A percentile compares a stretch with the other conserved stretches of the same genome.
These are phyloP conservation scores for Myzus persicae DNA, from an alignment of 1,140 invertebrate genomes.

Conservation along the genomic window DNA sequence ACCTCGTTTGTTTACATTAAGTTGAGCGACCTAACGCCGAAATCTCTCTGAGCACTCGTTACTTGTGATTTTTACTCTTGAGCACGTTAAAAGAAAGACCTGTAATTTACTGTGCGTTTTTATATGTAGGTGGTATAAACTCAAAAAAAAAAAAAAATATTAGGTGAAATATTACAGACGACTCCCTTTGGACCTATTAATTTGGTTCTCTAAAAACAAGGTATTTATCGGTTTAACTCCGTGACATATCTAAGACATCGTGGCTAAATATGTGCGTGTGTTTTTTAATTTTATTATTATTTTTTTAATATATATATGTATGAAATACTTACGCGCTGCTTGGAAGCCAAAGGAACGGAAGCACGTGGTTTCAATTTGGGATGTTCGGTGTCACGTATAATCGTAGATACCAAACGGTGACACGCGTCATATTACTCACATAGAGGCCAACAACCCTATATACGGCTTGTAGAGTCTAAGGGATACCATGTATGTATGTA, in stretches of 20 bases:
- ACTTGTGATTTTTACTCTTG: conserved; percentile 19
- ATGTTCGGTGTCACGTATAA: conserved; percentile 56
- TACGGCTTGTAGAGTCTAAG: background rate
- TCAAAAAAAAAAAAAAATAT: background rate
- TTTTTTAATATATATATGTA: background rate
- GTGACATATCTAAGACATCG: background rate
- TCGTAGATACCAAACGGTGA: conserved; percentile 48
- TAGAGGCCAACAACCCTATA: conserved; percentile 40
- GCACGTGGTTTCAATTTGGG: conserved; percentile 58
- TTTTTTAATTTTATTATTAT: conserved; percentile 47
- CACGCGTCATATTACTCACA: conserved; percentile 57
- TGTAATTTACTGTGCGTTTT: conserved; percentile 1
- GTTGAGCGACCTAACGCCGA: background rate
- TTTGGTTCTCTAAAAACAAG: background rate
- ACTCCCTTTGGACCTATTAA: background rate
- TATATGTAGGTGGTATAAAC: background rate
- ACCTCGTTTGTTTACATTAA: conserved; percentile 56
- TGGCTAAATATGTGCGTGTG: conserved; percentile 10
- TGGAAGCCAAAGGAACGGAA: conserved; percentile 53
- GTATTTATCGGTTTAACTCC: conserved; percentile 16
- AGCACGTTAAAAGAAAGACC: conserved; percentile 14
- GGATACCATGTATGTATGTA: background rate
- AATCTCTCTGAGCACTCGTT: conserved; percentile 46
- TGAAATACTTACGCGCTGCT: background rate
- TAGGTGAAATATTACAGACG: conserved; percentile 27